phyloP scores from a whole-genome alignment of 2,888 invertebrate genomes.

The Nymphalis polychloros region DNA sequence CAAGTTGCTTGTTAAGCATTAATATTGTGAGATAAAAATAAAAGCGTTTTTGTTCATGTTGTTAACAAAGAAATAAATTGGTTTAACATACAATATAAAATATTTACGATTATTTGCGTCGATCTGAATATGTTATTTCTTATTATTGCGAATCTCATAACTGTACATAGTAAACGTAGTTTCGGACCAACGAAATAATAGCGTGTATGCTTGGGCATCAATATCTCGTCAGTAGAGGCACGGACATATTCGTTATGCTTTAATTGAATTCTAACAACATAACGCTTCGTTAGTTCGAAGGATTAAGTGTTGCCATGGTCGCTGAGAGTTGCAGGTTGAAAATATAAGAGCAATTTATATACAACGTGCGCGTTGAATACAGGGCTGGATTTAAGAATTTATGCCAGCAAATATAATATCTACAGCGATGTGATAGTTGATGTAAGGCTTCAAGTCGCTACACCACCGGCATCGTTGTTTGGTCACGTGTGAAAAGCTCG shows the following conservation, averaged over 20 bases:
- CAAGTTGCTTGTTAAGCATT: conserved; percentile 61
- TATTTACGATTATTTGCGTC: not conserved
- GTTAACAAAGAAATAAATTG: conserved; percentile 11
- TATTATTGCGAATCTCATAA: not conserved
- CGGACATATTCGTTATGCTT: conserved; percentile 39
- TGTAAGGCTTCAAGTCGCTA: not conserved
- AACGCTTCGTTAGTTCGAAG: conserved; percentile 42
- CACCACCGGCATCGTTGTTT: conserved; percentile 3
- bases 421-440: not conserved
- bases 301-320: conserved; percentile 39
- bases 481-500: not conserved
- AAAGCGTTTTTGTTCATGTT: conserved; percentile 46
- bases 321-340: conserved; percentile 33
- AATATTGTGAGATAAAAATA: conserved; percentile 46
- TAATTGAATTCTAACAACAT: conserved; percentile 45
- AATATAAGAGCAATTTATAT: conserved; percentile 30
- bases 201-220: conserved; percentile 4
- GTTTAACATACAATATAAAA: not conserved
- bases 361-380: conserved; percentile 25
- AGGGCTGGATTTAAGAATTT: conserved; percentile 24
- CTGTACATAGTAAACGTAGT: not conserved
- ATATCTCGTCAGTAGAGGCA: conserved; percentile 12
- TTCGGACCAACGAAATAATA: not conserved
- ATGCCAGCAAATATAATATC: conserved; percentile 3
- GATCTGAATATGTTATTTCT: not conserved